Evolutionary conservation across 2,888 invertebrate species (phyloP).

Genomic region (Callinectes sapidus): DNA sequence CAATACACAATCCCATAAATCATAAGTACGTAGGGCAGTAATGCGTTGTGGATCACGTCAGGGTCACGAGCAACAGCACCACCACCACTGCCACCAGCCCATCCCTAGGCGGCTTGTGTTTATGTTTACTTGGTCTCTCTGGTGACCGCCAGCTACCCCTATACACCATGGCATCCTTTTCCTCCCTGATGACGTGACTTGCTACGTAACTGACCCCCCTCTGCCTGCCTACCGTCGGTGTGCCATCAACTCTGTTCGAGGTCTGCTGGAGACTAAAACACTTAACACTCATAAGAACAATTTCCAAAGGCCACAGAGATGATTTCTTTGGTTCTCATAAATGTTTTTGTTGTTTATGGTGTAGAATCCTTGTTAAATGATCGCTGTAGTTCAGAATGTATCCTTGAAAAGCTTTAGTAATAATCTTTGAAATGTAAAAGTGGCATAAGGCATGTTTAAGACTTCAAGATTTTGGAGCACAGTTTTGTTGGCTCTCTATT

Average conservation of each 20-base stretch:
- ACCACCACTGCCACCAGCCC: neutral
- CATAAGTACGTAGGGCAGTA: neutral
- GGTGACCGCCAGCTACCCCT: neutral
- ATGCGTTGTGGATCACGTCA: neutral
- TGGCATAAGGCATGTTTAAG: no score
- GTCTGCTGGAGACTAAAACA: neutral
- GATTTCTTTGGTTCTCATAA: no score
- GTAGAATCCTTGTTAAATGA: neutral
- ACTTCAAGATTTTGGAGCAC: no score
- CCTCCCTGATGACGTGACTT: neutral
- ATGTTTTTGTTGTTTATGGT: no score
- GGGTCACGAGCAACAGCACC: neutral
- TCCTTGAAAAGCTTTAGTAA: neutral
- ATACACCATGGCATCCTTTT: neutral
- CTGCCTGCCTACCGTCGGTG: neutral
- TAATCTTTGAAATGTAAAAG: no score
- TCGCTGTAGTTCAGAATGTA: neutral
- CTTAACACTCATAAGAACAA: no score
- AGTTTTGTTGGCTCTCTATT: no score
- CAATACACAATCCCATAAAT: neutral
- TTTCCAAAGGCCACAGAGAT: no score
- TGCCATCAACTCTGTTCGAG: neutral
- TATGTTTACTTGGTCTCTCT: slow-evolving; percentile 17
- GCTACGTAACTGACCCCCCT: neutral
- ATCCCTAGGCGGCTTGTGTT: neutral